A percentile compares a stretch with the other conserved stretches of the same genome.
These are phyloP conservation scores for Tribolium freemani DNA, from an alignment of 2,888 invertebrate species.

Conservation along the genomic window DNA sequence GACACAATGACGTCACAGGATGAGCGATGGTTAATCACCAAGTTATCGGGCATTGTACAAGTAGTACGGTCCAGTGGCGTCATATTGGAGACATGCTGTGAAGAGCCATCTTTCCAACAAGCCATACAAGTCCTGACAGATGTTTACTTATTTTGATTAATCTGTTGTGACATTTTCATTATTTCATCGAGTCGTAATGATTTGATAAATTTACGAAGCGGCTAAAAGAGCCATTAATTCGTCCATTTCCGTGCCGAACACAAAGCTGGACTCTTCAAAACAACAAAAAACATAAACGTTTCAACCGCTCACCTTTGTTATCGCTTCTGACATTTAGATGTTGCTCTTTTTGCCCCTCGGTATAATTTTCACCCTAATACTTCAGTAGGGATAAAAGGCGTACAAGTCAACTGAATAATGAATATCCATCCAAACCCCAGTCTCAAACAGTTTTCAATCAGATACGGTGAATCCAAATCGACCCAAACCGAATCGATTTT, in stretches of 20 bases:
- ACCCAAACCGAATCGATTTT: conserved; percentile 19
- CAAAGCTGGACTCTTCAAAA: conserved; percentile 6
- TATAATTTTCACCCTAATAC: conserved; percentile 61
- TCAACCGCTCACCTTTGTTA: conserved; percentile 58
- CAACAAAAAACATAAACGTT: conserved; percentile 47
- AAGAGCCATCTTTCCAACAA: conserved; percentile 45
- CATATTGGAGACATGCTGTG: conserved; percentile 51
- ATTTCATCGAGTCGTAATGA: conserved; percentile 31
- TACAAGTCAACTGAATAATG: conserved; percentile 42
- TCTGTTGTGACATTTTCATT: conserved; percentile 44
- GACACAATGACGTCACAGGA: conserved; percentile 58
- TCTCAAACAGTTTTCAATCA: conserved; percentile 2
- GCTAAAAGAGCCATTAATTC: conserved; percentile 17
- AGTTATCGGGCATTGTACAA: conserved; percentile 56
- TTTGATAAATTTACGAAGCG: conserved; percentile 16
- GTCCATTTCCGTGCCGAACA: conserved; percentile 3
- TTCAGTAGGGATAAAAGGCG: conserved; percentile 52
- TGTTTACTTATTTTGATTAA: conserved; percentile 51
- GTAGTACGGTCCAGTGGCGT: conserved; percentile 54
- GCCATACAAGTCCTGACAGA: conserved; percentile 44
- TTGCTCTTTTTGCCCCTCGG: conserved; percentile 59
- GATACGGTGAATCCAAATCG: conserved; percentile 1
- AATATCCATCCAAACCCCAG: conserved; percentile 16
- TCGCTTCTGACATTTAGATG: conserved; percentile 59
- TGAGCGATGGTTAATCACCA: conserved; percentile 60